Base-by-base conservation (phyloP, 2,113 vertebrate genomes). In the Petromus typicus region DNA sequence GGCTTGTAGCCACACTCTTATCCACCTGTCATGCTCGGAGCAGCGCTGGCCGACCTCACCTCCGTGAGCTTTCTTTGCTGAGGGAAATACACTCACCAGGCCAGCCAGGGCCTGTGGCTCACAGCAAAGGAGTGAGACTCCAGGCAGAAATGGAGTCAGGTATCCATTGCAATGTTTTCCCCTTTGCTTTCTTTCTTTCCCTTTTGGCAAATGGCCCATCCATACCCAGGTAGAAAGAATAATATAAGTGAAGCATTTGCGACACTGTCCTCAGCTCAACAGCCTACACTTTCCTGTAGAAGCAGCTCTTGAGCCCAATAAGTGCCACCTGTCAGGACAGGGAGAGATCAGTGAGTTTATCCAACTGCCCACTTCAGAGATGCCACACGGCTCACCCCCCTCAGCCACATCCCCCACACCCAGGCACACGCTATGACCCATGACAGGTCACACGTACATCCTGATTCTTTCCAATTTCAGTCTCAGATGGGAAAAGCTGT, bases 311-410 rank as follows among this genome's bases (percentile, higher is more conserved):
- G 20, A 71, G 30, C 10, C 12, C 51, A 54, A 2, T 59, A 40
- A 17, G 20, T 40, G 13, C n/a, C 56, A 3, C 0, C 16, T 23
- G 45, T 17, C 54, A 27, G 69, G 18, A 27, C 5, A 14, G 57
- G 54, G 40, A 67, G 40, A 51, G 23, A 30, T 56, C 59, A 25
- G 0, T 0, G 12, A 40, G 59, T 61, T 86, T 20, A 4, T 37
- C 88, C 16, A 16, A 71, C 57, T 51, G 61, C n/a, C 11, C 37
- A 59, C 51, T 63, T 88, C 5, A n/a, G 56, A n/a, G 48, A 43
- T 10, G 16, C 30, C 4, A 0, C 9, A 56, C 7, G 3, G 18
- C 45, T 56, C 79, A 22, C 1, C 7, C 27, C 4, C 23, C 40
- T 51, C 6, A 2, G 67, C 22, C n/a, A 69, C 67, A 5, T 6